These are phyloP conservation scores for Herminia tarsipennalis DNA, from an alignment of 2,888 invertebrate genomes.

Conservation along the genomic window DNA sequence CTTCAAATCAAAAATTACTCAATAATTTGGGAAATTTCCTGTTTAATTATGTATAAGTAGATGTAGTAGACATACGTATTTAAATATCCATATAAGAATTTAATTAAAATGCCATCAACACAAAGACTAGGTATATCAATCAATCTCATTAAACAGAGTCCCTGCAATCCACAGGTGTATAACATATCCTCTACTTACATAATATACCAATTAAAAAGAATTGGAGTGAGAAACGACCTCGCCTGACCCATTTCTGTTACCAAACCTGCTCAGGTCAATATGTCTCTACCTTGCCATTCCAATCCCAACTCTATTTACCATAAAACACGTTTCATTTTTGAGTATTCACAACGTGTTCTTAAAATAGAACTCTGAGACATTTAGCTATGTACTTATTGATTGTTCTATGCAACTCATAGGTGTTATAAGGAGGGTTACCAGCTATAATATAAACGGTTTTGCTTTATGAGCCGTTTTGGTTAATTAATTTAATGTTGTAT, in stretches of 20 bases:
- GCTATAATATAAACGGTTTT: too few species aligned
- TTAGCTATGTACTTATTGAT: constrained; percentile 62
- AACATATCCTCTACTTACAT: too few species aligned
- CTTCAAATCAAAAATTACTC: too few species aligned
- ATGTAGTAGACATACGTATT: too few species aligned
- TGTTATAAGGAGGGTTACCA: constrained; percentile 10
- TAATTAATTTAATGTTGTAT: constrained; percentile 27
- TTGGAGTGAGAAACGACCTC: constrained; percentile 66
- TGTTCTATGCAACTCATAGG: constrained; percentile 51
- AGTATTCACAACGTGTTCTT: constrained; percentile 29
- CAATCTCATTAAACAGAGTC: too few species aligned
- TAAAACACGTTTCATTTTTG: constrained; percentile 25
- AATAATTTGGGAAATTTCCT: too few species aligned
- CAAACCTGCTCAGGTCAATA: constrained; percentile 65
- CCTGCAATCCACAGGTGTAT: neutral
- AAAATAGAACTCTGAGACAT: constrained; percentile 72
- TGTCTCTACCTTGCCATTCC: constrained; percentile 14
- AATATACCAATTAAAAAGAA: constrained; percentile 66
- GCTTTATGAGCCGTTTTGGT: too few species aligned
- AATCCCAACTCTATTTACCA: constrained; percentile 38
- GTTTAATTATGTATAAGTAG: too few species aligned
- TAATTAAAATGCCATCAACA: neutral
- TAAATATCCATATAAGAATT: too few species aligned
- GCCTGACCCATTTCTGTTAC: constrained; percentile 73
- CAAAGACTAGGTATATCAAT: too few species aligned